These are phyloP conservation scores for Cephalopterus ornatus DNA, from an alignment of 2,113 vertebrate genomes.

Conservation along the genomic window DNA sequence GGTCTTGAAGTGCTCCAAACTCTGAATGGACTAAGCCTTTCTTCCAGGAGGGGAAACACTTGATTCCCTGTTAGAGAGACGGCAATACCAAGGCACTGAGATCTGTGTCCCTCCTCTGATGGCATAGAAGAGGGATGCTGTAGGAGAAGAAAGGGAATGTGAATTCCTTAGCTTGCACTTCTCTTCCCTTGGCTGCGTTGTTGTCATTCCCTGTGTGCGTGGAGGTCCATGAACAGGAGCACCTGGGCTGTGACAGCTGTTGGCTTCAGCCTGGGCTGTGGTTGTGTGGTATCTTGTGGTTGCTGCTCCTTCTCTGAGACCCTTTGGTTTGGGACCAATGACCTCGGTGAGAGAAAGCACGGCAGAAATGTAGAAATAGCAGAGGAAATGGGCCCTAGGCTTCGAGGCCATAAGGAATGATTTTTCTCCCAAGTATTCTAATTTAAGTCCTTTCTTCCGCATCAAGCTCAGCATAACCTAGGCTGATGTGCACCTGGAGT, in stretches of 20 bases:
- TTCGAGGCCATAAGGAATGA: not conserved
- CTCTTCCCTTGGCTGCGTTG: not conserved
- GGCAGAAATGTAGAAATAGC: not conserved
- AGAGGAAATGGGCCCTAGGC: not conserved
- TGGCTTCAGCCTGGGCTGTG: not conserved
- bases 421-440: not conserved
- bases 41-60: not conserved
- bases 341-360: not conserved
- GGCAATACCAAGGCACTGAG: conserved; percentile 8
- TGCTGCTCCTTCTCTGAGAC: not conserved
- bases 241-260: not conserved
- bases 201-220: accelerated
- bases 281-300: not conserved
- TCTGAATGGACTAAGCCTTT: not conserved
- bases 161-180: not conserved
- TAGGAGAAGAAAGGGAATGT: not conserved
- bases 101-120: not conserved
- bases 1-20: not conserved
- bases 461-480: not conserved
- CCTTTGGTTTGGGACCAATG: not conserved
- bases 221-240: not conserved
- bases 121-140: not conserved
- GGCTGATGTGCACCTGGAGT: not conserved
- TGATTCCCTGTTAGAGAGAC: not conserved
- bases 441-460: not conserved